A percentile compares a stretch with the other conserved stretches of the same genome.
Conservation (phyloP, 2,888 invertebrate species). For the Cordilura impudica region DNA sequence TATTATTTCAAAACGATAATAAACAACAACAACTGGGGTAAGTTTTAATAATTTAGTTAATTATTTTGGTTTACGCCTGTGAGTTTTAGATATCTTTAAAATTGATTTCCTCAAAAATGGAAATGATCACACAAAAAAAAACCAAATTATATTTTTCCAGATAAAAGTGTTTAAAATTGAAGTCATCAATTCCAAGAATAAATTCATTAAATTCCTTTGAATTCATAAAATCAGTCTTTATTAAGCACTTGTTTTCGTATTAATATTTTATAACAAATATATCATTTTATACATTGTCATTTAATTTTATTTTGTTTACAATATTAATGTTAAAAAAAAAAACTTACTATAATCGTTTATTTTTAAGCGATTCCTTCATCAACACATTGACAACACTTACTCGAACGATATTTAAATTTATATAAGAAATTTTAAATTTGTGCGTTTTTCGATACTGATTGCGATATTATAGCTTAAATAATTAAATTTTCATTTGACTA, state of each 20-base stretch:
- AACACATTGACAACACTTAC: no score
- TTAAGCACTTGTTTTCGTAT: not conserved
- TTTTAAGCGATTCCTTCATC: no score
- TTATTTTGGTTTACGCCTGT: conserved; percentile 7
- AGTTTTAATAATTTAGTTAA: conserved; percentile 44
- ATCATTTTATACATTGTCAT: conserved; percentile 36
- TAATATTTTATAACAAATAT: conserved; percentile 3
- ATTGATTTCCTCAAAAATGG: not conserved
- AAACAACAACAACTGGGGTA: conserved; percentile 56
- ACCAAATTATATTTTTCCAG: no score
- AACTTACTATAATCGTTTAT: no score
- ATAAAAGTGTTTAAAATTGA: not conserved
- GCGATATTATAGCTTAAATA: no score
- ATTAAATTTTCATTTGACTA: no score
- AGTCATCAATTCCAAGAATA: not conserved
- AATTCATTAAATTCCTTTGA: not conserved
- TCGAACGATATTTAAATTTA: no score
- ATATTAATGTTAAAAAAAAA: no score
- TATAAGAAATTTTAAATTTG: no score
- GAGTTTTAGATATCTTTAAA: conserved; percentile 25
- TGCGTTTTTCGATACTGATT: no score
- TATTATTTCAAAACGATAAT: conserved; percentile 18
- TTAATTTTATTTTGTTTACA: not conserved
- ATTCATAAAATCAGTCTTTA: no score
- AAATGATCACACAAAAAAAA: not conserved